Conservation (phyloP, 1,140 invertebrate species). For the Leptopilina boulardi region DNA sequence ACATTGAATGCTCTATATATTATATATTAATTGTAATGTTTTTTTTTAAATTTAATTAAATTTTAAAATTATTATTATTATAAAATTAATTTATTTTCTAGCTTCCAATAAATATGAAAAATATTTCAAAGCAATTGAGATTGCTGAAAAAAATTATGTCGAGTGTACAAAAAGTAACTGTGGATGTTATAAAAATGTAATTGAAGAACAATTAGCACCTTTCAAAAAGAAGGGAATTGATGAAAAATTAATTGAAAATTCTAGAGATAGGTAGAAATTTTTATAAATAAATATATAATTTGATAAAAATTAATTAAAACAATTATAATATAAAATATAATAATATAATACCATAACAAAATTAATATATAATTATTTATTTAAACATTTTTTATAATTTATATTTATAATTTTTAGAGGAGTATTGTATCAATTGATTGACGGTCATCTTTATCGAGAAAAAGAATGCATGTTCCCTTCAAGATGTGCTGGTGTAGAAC, state of each 20-base stretch:
- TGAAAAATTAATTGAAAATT: constrained; percentile 79
- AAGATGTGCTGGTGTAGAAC: constrained; percentile 93
- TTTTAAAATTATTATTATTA: too few relatives aligned
- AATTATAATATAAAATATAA: too few relatives aligned
- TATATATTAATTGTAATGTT: too few relatives aligned
- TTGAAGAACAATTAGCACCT: constrained; percentile 82
- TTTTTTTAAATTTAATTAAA: too few relatives aligned
- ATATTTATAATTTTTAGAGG: constrained; percentile 75
- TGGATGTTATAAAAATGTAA: constrained; percentile 80
- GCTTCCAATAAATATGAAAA: constrained; percentile 58
- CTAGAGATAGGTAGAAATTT: constrained; percentile 75
- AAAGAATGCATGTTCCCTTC: constrained; percentile 93
- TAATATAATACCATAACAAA: too few relatives aligned
- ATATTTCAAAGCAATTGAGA: constrained; percentile 58
- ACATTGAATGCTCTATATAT: too few relatives aligned
- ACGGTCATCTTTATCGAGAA: constrained; percentile 88
- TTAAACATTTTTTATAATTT: constrained; percentile 24
- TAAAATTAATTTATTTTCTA: constrained; percentile 39
- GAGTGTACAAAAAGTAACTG: constrained; percentile 74
- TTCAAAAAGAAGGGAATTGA: constrained; percentile 84
- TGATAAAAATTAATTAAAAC: constrained; percentile 25
- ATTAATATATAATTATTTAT: too few relatives aligned
- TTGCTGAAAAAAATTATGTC: constrained; percentile 59
- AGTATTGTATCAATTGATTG: constrained; percentile 91
- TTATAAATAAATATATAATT: too few relatives aligned